Conservation (phyloP, 2,797 vertebrate species). For the Poecilia wingei region DNA sequence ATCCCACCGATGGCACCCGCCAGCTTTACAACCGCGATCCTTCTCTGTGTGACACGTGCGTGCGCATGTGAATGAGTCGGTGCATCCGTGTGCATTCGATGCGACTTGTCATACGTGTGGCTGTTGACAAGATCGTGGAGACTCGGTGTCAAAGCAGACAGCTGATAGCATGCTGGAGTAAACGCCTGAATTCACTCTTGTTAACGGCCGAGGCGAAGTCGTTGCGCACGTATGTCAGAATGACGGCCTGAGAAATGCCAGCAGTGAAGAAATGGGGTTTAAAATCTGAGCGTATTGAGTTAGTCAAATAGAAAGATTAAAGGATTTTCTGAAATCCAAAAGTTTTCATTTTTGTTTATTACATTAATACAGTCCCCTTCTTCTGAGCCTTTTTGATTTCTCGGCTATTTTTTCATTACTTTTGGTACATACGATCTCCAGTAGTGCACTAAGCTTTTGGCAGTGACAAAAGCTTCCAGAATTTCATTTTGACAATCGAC, state of each 20-base stretch:
- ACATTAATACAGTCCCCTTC: background rate
- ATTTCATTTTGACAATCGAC: background rate
- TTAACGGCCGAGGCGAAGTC: constrained; percentile 57
- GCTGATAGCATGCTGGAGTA: constrained; percentile 62
- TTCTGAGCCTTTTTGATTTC: background rate
- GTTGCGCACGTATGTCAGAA: constrained; percentile 40
- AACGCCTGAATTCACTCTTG: constrained; percentile 63
- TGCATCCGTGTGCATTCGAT: constrained; percentile 39
- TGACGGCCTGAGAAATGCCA: constrained; percentile 32
- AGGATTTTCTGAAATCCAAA: constrained; percentile 40
- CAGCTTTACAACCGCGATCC: constrained; percentile 56
- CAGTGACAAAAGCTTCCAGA: background rate
- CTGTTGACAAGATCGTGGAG: constrained; percentile 65
- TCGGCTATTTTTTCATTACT: background rate
- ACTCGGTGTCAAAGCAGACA: constrained; percentile 67
- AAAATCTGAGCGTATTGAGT: constrained; percentile 20
- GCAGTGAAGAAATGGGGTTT: constrained; percentile 32
- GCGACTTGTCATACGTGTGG: constrained; percentile 50
- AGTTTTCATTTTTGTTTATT: constrained; percentile 25
- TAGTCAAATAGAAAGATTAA: constrained; percentile 31
- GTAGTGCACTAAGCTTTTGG: background rate
- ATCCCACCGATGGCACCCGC: constrained; percentile 54
- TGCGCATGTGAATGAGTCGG: constrained; percentile 13
- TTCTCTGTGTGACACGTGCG: constrained; percentile 20
- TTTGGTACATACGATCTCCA: background rate